Evolutionary conservation across 2,888 invertebrate genomes (phyloP), one percentile per base, ranked within the genome.

Genomic region (Autographa gamma): DNA sequence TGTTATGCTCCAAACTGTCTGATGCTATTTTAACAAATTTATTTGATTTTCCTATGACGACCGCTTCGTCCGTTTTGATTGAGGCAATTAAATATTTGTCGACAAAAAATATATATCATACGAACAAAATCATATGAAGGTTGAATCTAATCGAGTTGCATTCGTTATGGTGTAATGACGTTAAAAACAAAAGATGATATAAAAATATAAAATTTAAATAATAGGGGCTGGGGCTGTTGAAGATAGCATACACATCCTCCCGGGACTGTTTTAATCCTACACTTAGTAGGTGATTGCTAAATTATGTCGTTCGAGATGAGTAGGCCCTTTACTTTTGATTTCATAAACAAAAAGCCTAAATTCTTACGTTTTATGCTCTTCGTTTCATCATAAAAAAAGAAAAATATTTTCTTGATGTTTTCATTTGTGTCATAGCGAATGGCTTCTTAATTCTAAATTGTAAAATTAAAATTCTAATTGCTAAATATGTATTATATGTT

Each of bases 1-100:
- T 90, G 93, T 88, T 89, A 90, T 90, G 91, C 88, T 87, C 80
- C 73, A 75, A 84, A 86, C 85, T 85, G 79, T 82, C 79, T 77
- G 69, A 65, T 77, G 83, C 74, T 81, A 68, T 76, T 80, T 80
- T 76, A 65, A 75, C 52, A 61, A 56, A 71, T 59, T 73, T 60
- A 78, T 76, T 71, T 73, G 32, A 73, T 69, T 70, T 54, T 43
- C 9, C 43, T 59, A 3, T 60, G n/a, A 38, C 43, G 6, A 59
- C 32, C 13, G 19, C 34, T 19, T 52, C 52, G 67, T 38, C 9
- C 9, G 14, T 18, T 63, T 25, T 43, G 31, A 63, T 71, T 32
- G 59, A 71, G 60, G 52, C 60, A 66, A 71, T 77, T 48, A 66
- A 71, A 48, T 59, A 11, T 18, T 62, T 62, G 31, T 14, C 7